Evolutionary conservation across 2,888 invertebrate genomes (phyloP).

Genomic region (Monochamus alternatus): DNA sequence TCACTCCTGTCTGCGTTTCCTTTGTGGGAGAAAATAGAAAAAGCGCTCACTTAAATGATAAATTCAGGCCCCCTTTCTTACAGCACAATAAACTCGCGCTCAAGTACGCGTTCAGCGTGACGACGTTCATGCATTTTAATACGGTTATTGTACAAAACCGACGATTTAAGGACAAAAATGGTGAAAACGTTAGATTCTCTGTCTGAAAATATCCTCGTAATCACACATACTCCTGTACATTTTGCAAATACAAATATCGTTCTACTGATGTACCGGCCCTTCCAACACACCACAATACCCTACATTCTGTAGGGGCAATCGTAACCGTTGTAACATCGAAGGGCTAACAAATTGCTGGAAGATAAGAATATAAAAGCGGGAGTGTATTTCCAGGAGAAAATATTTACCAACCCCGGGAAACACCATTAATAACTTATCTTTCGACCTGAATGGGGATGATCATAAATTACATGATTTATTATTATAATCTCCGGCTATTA

Average conservation of each 20-base stretch:
- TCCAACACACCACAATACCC: too few relatives aligned
- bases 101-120: background rate
- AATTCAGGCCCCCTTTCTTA: background rate
- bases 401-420: conserved; percentile 9
- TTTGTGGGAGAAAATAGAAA: conserved; percentile 4
- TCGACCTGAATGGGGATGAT: conserved; percentile 18
- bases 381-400: conserved; percentile 12
- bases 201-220: too few relatives aligned
- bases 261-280: too few relatives aligned
- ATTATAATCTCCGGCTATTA: conserved; percentile 14
- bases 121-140: conserved; percentile 1
- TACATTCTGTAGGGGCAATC: too few relatives aligned
- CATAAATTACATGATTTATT: conserved; percentile 28
- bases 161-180: too few relatives aligned
- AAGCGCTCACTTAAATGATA: conserved; percentile 12
- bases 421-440: conserved; percentile 24
- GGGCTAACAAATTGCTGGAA: too few relatives aligned
- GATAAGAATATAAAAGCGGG: background rate
- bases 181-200: too few relatives aligned
- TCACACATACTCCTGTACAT: too few relatives aligned
- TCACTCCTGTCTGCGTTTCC: background rate
- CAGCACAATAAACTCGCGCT: background rate
- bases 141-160: background rate
- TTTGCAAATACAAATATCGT: too few relatives aligned
- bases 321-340: too few relatives aligned